Percentiles rank a stretch among this genome's conserved stretches.
Evolutionary conservation across 2,797 vertebrate genomes (phyloP).

Genomic region (Phataginus tricuspis): DNA sequence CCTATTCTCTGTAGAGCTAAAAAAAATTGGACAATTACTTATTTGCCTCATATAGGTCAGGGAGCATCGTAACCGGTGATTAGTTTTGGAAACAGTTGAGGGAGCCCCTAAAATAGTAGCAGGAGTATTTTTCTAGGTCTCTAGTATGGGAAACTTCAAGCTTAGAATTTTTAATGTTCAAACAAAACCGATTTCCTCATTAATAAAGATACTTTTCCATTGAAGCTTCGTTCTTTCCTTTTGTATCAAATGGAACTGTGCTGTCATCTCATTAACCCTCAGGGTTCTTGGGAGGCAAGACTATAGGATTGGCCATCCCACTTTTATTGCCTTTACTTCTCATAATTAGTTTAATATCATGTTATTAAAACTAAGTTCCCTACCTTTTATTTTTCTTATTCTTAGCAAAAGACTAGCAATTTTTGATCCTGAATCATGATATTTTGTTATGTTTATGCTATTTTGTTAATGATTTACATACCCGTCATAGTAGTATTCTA

Average conservation of each 20-base stretch:
- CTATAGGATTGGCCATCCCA: neutral
- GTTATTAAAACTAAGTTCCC: neutral
- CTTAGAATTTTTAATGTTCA: neutral
- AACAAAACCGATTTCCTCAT: conserved; percentile 19
- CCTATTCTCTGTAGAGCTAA: neutral
- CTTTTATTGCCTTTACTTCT: conserved; percentile 44
- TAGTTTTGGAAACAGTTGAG: neutral
- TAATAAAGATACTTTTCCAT: conserved; percentile 36
- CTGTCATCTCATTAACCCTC: conserved; percentile 47
- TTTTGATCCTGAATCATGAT: conserved; percentile 40
- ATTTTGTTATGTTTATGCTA: conserved; percentile 37
- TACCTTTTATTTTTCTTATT: neutral
- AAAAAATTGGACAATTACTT: neutral
- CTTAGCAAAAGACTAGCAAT: neutral
- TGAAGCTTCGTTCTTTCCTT: conserved; percentile 38
- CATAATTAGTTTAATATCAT: conserved; percentile 47
- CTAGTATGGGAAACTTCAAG: neutral
- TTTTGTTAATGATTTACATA: neutral
- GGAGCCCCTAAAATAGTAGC: neutral
- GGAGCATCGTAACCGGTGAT: neutral
- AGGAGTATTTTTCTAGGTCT: neutral
- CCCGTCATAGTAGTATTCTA: neutral
- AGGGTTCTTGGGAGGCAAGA: neutral
- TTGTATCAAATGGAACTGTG: neutral
- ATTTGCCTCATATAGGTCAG: neutral